These are phyloP conservation scores for Amphiura filiformis DNA, from an alignment of 35 echinoderm and acorn worm species.

Conservation along the genomic window DNA sequence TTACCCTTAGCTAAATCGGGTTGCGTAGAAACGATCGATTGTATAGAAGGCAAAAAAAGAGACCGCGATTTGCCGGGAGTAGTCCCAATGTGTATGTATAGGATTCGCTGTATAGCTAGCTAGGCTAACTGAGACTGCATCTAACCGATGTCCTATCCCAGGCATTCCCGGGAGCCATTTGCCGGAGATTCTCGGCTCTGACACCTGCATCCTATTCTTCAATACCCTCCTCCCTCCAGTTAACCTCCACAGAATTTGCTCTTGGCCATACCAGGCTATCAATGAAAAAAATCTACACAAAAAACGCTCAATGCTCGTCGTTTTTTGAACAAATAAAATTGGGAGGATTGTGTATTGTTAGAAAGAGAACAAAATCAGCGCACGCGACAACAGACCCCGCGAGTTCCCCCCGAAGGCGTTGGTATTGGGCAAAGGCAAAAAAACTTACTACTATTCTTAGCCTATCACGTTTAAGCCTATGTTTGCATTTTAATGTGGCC, in stretches of 20 bases:
- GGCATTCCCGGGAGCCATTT: not conserved
- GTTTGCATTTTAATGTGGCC: not conserved
- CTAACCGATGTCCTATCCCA: not conserved
- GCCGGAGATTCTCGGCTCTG: not conserved
- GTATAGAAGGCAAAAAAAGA: too few species aligned
- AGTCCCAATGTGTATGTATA: too few species aligned
- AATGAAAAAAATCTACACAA: conserved; percentile 3
- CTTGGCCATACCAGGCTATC: not conserved
- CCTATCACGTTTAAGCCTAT: not conserved
- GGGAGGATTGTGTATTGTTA: not conserved
- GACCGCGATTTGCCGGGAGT: too few species aligned
- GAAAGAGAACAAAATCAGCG: not conserved
- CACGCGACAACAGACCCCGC: not conserved
- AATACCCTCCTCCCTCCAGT: not conserved
- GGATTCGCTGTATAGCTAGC: too few species aligned
- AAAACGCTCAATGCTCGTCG: not conserved
- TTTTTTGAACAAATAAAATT: not conserved
- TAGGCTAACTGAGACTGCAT: too few species aligned
- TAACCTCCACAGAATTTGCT: not conserved
- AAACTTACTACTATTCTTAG: not conserved
- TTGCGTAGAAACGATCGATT: not conserved
- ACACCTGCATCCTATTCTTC: not conserved
- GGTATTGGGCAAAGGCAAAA: not conserved
- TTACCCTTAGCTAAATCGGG: not conserved
- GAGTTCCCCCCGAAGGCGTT: not conserved